Evolutionary conservation across 2,888 invertebrate genomes (phyloP).

Genomic region (Tuberolachnus salignus): DNA sequence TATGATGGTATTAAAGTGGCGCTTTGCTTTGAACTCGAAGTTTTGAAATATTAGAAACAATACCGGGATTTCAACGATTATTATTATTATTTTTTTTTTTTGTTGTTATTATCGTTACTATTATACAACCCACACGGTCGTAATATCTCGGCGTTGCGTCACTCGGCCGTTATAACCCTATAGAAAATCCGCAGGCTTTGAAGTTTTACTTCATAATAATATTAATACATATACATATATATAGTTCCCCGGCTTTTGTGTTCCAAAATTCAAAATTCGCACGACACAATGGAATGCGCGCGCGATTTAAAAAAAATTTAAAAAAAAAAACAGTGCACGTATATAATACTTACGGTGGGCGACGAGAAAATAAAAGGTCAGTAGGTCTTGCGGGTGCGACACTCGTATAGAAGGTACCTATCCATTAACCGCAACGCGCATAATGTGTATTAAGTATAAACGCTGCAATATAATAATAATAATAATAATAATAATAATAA

Average conservation of each 20-base stretch:
- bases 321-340: slow-evolving; percentile 17
- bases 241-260: slow-evolving; percentile 44
- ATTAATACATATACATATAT: too few species aligned
- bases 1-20: too few species aligned
- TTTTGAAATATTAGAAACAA: slow-evolving; percentile 21
- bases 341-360: slow-evolving; percentile 37
- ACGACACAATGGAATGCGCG: slow-evolving; percentile 13
- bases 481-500: too few species aligned
- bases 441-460: not conserved
- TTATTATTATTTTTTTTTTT: not conserved
- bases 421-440: not conserved
- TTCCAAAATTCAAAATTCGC: slow-evolving; percentile 19
- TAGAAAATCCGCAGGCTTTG: slow-evolving; percentile 7
- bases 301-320: not conserved
- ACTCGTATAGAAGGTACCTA: not conserved
- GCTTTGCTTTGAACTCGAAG: too few species aligned
- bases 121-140: slow-evolving; percentile 34
- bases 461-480: too few species aligned
- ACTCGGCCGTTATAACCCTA: not conserved
- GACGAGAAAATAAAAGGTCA: slow-evolving; percentile 45
- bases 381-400: slow-evolving; percentile 35
- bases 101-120: slow-evolving; percentile 1
- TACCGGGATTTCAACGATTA: slow-evolving; percentile 44
- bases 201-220: not conserved
- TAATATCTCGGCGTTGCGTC: slow-evolving; percentile 4